Evolutionary conservation across 2,113 vertebrate species (phyloP), one percentile per base, ranked within the genome.

Genomic region (Fulmarus glacialis): DNA sequence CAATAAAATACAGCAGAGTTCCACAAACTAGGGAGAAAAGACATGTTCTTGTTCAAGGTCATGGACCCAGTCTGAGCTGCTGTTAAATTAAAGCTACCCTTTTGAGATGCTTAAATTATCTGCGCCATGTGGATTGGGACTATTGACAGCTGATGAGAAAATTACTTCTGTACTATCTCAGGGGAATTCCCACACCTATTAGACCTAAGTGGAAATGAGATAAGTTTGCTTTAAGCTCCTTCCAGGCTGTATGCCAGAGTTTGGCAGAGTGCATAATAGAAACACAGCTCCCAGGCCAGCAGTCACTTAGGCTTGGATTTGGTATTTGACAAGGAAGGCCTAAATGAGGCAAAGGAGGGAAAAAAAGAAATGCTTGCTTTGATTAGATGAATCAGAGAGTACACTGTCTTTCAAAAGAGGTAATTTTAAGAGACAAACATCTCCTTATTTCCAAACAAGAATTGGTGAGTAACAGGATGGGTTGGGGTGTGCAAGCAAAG

Each of bases 71-170:
- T 38, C 59, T 87, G 63, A 89, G 48, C 50, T 74, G 42, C 40
- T 48, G 66, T 73, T 89, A 91, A 93, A 97, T 95, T 95, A 90
- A 91, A 94, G 53, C 40, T 89, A 43, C 29, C 71, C 55, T 80
- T 88, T 68, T 23, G 79, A 93, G 71, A 93, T 89, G 80, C 68
- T 94, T 82, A 90, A 94, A 88, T 85, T 93, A 91, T 94, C 93
- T 89, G 66, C 92, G 77, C 73, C 90, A 52, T 55, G 80, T 70
- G 79, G 70, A 95, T n/a, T 91, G 72, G 63, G 93, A 91, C 62
- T 63, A 91, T 29, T 94, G 96, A 97, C 86, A 97, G 92, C 64
- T 97, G 97, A 97, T 96, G 92, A 96, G 97, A 89, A 97, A 97
- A 95, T 90, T 94, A 91, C 96, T 97, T 97, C 84, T 92, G 58